These are phyloP conservation scores for Cabera pusaria DNA, from an alignment of 2,888 invertebrate species.

Conservation along the genomic window DNA sequence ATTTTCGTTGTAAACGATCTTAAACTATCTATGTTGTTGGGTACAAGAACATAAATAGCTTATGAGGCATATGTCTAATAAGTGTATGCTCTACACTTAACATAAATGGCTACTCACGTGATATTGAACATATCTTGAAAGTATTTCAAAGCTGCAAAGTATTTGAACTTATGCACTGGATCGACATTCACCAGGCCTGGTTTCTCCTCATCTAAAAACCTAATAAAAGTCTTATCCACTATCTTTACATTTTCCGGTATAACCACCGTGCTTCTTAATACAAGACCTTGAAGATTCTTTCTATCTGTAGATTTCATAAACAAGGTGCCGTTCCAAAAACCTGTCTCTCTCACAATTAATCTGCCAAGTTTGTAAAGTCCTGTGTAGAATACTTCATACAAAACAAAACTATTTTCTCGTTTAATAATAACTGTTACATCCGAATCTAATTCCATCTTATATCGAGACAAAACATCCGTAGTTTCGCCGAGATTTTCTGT, in stretches of 20 bases:
- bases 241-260: conserved; percentile 50
- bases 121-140: conserved; percentile 86
- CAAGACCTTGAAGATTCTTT: conserved; percentile 80
- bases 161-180: conserved; percentile 86
- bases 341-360: conserved; percentile 70
- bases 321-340: conserved; percentile 65
- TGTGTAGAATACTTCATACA: conserved; percentile 81
- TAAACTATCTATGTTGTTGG: no score
- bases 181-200: conserved; percentile 81
- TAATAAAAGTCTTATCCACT: conserved; percentile 64
- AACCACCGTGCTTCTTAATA: conserved; percentile 81
- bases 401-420: conserved; percentile 36
- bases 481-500: conserved; percentile 46
- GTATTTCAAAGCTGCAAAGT: conserved; percentile 78
- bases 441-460: conserved; percentile 70
- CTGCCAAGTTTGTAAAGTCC: conserved; percentile 79
- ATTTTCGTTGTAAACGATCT: no score
- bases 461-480: conserved; percentile 46
- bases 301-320: conserved; percentile 59
- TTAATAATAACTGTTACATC: conserved; percentile 63
- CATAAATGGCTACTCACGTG: conserved; percentile 69
- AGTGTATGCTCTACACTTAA: background rate
- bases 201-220: conserved; percentile 72
- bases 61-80: no score
- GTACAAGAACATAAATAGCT: no score